Percentiles rank a stretch among this genome's conserved stretches.
phyloP scores from a whole-genome alignment of 2,797 vertebrate genomes.

The Meriones psammophilus region DNA sequence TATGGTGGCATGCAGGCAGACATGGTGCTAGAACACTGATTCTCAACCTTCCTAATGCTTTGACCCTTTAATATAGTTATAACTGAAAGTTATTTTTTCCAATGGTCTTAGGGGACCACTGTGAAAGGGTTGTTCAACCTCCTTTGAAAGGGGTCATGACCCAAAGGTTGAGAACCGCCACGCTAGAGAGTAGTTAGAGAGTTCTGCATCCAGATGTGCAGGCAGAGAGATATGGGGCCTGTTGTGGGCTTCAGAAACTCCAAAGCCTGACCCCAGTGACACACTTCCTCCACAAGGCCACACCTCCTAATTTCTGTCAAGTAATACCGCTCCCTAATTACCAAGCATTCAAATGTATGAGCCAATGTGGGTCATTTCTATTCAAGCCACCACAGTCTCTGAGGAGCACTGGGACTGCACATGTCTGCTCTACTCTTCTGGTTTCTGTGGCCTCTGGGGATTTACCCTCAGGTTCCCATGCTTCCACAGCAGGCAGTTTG shows the following conservation, averaged over 20 bases:
- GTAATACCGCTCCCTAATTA: neutral
- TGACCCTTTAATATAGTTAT: neutral
- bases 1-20: neutral
- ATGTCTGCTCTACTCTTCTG: no score
- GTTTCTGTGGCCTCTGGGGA: neutral
- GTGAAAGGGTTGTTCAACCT: neutral
- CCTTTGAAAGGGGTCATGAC: neutral
- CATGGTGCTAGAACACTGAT: neutral
- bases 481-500: neutral
- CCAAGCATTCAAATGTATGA: neutral
- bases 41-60: neutral
- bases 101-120: neutral
- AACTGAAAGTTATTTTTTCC: neutral
- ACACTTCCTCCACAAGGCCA: neutral
- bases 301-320: neutral
- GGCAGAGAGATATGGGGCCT: neutral
- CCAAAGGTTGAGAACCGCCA: neutral
- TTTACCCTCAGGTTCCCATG: no score
- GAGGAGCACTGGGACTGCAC: neutral
- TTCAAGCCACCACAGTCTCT: neutral
- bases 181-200: neutral
- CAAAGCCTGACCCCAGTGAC: neutral
- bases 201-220: neutral
- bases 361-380: neutral
- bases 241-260: neutral